phyloP scores from a whole-genome alignment of 2,797 vertebrate genomes.

The Gymnoscopelus microlampas region DNA sequence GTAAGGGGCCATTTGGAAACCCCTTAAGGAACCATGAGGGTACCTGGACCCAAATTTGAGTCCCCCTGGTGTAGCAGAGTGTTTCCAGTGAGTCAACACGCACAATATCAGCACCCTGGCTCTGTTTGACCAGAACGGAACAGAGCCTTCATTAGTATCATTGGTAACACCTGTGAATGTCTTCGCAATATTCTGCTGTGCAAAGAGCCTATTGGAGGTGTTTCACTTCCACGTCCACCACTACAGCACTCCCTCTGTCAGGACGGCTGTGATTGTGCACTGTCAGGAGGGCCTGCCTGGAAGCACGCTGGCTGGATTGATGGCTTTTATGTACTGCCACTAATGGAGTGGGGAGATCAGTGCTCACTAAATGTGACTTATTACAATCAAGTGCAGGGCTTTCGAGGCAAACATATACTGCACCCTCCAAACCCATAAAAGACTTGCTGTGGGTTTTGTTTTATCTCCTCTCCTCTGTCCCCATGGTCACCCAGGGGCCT shows the following conservation, averaged over 20 bases:
- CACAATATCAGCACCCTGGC: no score
- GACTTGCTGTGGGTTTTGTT: conserved; percentile 41
- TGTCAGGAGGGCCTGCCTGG: conserved; percentile 34
- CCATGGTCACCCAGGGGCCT: conserved; percentile 44
- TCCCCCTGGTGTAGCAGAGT: no score
- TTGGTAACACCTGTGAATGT: no score
- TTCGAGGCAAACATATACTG: conserved; percentile 45
- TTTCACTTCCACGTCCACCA: conserved; percentile 7
- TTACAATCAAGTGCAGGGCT: conserved; percentile 64
- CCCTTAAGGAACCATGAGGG: no score
- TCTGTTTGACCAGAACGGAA: no score
- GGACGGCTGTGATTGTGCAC: conserved; percentile 11
- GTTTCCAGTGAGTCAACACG: no score
- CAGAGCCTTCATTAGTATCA: no score
- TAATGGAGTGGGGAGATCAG: conserved; percentile 70
- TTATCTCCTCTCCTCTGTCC: conserved; percentile 32
- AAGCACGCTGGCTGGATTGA: conserved; percentile 52
- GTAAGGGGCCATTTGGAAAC: no score
- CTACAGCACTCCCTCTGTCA: not conserved
- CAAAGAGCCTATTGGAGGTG: no score
- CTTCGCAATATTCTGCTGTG: no score
- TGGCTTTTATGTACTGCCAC: conserved; percentile 64
- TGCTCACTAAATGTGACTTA: conserved; percentile 70
- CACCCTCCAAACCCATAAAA: conserved; percentile 56
- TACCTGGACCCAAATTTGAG: no score